Conservation (phyloP, 1,140 invertebrate species). For the Holotrichia oblita region DNA sequence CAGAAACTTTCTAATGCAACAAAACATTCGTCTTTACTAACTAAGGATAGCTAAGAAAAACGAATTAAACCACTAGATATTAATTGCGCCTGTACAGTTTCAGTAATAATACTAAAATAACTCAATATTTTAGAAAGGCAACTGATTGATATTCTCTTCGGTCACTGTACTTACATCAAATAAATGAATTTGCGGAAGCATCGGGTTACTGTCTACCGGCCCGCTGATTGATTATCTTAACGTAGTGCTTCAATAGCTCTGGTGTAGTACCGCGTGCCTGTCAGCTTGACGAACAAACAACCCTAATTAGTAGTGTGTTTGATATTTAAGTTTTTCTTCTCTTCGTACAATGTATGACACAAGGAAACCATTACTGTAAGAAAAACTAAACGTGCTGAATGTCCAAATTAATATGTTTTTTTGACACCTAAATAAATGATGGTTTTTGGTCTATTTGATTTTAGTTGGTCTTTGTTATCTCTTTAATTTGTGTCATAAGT, state of each 20-base stretch:
- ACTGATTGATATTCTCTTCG: neutral
- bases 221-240: slow-evolving; percentile 7
- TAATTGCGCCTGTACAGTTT: no score
- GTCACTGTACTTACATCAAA: neutral
- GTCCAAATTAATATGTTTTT: no score
- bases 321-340: neutral
- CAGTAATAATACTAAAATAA: neutral
- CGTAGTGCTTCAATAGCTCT: neutral
- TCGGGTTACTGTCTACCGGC: neutral
- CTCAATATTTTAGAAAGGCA: neutral
- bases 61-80: no score
- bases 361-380: no score
- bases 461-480: no score
- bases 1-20: no score
- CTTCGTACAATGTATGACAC: neutral
- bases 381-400: no score
- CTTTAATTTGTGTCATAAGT: no score
- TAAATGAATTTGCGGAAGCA: neutral
- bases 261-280: neutral
- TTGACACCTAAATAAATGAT: no score
- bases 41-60: no score
- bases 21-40: no score
- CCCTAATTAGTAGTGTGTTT: neutral
- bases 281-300: neutral
- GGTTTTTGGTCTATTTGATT: no score